Conservation (phyloP, 1,140 invertebrate species). For the Globodera ellingtonae region DNA sequence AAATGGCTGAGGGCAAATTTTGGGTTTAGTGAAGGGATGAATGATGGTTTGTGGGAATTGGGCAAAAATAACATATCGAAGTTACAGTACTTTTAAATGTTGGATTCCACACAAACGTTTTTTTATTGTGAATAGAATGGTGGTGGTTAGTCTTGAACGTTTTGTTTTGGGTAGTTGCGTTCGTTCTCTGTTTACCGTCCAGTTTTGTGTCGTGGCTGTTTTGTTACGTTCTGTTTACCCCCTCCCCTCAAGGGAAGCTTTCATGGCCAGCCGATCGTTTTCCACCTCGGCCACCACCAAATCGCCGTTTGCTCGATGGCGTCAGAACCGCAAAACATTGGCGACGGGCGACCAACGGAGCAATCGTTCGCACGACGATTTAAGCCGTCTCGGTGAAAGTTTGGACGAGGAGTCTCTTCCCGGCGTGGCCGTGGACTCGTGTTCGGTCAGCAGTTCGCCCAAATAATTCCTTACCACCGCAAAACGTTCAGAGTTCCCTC, state of each 20-base stretch:
- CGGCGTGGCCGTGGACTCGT: neutral
- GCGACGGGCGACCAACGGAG: conserved; percentile 43
- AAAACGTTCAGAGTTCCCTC: conserved; percentile 30
- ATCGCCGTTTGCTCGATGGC: conserved; percentile 17
- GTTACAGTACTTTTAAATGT: too few relatives aligned
- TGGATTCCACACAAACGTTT: too few relatives aligned
- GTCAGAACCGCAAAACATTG: conserved; percentile 17
- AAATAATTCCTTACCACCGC: too few relatives aligned
- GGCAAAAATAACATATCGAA: too few relatives aligned
- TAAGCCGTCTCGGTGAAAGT: conserved; percentile 46
- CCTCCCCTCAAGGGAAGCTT: conserved; percentile 30
- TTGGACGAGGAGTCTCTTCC: conserved; percentile 11
- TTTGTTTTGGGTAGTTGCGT: neutral
- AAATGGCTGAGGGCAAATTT: too few relatives aligned
- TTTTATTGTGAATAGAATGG: neutral
- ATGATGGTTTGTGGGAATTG: too few relatives aligned
- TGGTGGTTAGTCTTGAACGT: neutral
- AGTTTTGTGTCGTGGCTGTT: neutral
- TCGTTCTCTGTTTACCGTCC: conserved; percentile 10
- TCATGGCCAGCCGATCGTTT: conserved; percentile 42
- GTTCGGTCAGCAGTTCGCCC: conserved; percentile 27
- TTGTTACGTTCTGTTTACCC: neutral
- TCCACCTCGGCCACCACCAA: conserved; percentile 13
- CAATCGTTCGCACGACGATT: conserved; percentile 52
- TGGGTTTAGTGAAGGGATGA: too few relatives aligned